Evolutionary conservation across 2,797 vertebrate genomes (phyloP).

Genomic region (Coracias cyanogaster): DNA sequence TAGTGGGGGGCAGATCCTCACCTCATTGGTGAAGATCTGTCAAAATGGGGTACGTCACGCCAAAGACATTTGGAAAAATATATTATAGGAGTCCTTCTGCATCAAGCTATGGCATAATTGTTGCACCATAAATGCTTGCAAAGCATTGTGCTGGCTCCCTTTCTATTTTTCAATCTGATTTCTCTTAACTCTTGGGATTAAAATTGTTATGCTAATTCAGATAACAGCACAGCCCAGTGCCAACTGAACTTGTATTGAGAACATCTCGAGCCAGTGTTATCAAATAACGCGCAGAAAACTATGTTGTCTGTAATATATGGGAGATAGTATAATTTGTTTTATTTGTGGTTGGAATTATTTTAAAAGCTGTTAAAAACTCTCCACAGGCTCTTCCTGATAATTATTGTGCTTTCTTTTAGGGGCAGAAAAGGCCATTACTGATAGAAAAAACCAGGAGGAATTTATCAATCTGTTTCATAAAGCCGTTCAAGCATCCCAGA

Average conservation of each 20-base stretch:
- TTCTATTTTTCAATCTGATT: conserved; percentile 1
- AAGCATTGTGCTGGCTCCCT: neutral
- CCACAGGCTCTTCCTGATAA: neutral
- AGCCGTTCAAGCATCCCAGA: neutral
- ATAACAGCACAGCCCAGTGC: neutral
- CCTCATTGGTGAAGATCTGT: neutral
- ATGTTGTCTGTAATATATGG: neutral
- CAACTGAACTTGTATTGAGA: conserved; percentile 5
- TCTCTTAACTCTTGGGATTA: conserved; percentile 4
- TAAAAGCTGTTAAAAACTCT: neutral
- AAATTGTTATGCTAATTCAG: conserved; percentile 9
- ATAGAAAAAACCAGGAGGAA: accelerated
- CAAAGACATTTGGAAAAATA: neutral
- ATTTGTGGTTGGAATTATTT: conserved; percentile 23
- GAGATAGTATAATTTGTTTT: neutral
- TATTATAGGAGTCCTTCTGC: neutral
- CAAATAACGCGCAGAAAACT: neutral
- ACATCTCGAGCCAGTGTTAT: neutral
- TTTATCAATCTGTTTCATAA: neutral
- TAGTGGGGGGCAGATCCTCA: neutral
- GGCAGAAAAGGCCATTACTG: neutral
- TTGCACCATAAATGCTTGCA: neutral
- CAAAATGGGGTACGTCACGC: neutral
- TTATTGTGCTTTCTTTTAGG: neutral
- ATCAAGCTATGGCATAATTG: neutral